These are phyloP conservation scores for Dioctria rufipes DNA, from an alignment of 2,888 invertebrate genomes.

Conservation along the genomic window DNA sequence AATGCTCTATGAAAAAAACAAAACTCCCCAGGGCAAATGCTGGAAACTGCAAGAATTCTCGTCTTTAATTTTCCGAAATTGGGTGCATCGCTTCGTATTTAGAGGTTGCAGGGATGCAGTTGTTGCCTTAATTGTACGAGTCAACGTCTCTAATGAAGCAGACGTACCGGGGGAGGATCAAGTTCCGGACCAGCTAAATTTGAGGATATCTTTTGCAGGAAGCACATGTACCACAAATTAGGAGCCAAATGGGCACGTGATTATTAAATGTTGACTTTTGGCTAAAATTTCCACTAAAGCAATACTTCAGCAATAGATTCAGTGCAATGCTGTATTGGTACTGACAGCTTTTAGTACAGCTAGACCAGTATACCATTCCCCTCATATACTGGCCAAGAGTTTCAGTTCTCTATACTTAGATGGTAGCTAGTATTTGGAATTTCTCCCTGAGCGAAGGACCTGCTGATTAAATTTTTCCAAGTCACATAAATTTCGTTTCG, in stretches of 20 bases:
- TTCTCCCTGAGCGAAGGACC: conserved; percentile 30
- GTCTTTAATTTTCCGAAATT: conserved; percentile 37
- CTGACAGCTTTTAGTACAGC: too few relatives aligned
- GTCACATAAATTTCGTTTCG: conserved; percentile 48
- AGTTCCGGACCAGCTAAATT: background rate
- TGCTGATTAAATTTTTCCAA: conserved; percentile 51
- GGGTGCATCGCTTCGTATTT: conserved; percentile 24
- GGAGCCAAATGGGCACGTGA: conserved; percentile 43
- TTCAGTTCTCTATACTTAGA: background rate
- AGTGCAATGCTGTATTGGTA: background rate
- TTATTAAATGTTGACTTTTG: conserved; percentile 50
- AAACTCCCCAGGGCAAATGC: background rate
- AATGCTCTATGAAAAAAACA: background rate
- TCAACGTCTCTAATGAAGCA: conserved; percentile 26
- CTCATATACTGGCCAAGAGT: background rate
- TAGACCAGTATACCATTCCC: conserved; percentile 2
- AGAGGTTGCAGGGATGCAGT: conserved; percentile 29
- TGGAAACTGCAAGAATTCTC: background rate
- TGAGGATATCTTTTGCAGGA: conserved; percentile 1
- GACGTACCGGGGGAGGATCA: background rate
- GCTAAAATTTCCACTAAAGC: background rate
- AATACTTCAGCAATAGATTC: conserved; percentile 13
- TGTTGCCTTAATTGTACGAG: conserved; percentile 30
- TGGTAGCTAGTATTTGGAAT: background rate
- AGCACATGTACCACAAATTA: conserved; percentile 44